Evolutionary conservation across 2,113 vertebrate species (phyloP), one percentile per base, ranked within the genome.

Genomic region (Indicator indicator): DNA sequence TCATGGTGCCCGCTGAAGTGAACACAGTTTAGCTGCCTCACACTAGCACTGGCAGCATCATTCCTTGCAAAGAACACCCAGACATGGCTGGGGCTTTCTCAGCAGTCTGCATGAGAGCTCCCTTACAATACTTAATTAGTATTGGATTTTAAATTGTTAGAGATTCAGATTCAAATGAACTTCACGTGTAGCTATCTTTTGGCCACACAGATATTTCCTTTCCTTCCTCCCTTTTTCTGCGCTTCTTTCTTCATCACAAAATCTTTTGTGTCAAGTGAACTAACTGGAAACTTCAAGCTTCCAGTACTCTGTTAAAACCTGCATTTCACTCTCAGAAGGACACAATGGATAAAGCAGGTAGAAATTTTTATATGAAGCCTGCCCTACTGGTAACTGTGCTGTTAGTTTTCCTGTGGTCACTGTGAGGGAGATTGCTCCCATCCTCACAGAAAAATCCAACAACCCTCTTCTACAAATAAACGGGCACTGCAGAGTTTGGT

Each of bases 401-500:
- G 24, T 27, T 50, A 48, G 12, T 33, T 79, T 28, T 80, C 38
- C 78, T 1, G 2, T 52, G 48, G 28, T 46, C 48, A 38, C 65
- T 40, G 52, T 5, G 10, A 38, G 13, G 70, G n/a, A 48, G 21
- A 44, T 46, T 38, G 52, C 81, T 94, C 62, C 81, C 69, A 18
- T 27, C 16, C 40, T 50, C 0, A 0, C 16, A 36, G 73, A 90
- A 50, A 48, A 62, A 60, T 16, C 38, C 3, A 10, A 28, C 24
- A 85, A 59, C 32, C 23, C 44, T 78, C 42, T 64, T 56, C 33
- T 20, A 72, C 23, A 82, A 84, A 50, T 16, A 84, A 69, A 15
- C 9, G 10, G 20, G 32, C 32, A 50, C 36, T 2, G 1, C 2
- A 84, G 44, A 78, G 26, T 24, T 28, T 46, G 73, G 44, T 73